These are phyloP conservation scores for Brachirus orientalis DNA, from an alignment of 2,113 vertebrate genomes.

Conservation along the genomic window DNA sequence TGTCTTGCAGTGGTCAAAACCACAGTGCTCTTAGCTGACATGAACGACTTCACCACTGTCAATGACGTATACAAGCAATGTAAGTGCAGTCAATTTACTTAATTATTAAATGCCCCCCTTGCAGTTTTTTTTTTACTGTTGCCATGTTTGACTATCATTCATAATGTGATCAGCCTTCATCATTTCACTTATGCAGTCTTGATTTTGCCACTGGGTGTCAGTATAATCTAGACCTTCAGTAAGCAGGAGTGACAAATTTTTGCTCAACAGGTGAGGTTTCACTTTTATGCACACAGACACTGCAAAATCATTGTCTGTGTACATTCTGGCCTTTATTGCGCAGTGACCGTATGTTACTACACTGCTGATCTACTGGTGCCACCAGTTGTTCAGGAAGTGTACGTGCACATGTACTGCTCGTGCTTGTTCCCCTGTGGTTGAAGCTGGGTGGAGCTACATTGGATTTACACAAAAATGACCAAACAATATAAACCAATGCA, in stretches of 20 bases:
- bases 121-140: background rate
- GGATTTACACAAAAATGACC: background rate
- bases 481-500: background rate
- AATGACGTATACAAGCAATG: conserved; percentile 93
- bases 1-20: conserved; percentile 92
- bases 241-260: background rate
- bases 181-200: conserved; percentile 4
- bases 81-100: conserved; percentile 79
- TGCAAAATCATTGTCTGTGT: background rate
- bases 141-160: background rate
- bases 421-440: too few species aligned
- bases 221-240: background rate
- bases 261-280: background rate
- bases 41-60: conserved; percentile 90
- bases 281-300: background rate
- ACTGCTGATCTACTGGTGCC: too few species aligned
- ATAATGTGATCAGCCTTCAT: background rate
- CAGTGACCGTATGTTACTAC: too few species aligned
- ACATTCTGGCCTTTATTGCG: background rate
- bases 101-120: background rate
- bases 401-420: too few species aligned
- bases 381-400: too few species aligned
- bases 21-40: conserved; percentile 91
- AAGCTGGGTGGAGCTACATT: background rate
- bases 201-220: conserved; percentile 56